A percentile compares a stretch with the other conserved stretches of the same genome.
Evolutionary conservation across 2,797 vertebrate genomes (phyloP).

Genomic region (Peromyscus aztecus): DNA sequence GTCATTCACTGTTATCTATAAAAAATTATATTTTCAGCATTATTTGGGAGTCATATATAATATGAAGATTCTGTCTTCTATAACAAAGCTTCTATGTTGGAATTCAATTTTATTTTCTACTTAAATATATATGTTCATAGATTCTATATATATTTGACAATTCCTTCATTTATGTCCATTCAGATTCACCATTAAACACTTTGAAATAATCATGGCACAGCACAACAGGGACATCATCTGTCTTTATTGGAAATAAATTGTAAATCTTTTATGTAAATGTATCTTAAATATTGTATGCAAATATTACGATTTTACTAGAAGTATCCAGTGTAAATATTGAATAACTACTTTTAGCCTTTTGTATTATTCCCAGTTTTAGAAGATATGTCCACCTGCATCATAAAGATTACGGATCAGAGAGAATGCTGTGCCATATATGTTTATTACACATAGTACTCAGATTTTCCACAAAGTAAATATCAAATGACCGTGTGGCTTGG

Average conservation of each 20-base stretch:
- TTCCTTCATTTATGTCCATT: not conserved
- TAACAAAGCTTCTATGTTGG: not conserved
- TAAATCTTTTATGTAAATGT: not conserved
- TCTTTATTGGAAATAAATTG: not conserved
- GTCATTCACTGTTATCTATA: not conserved
- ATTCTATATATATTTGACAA: not conserved
- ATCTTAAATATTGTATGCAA: not conserved
- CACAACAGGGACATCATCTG: not conserved
- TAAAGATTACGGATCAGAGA: not conserved
- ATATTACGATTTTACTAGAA: not conserved
- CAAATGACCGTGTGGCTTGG: not conserved
- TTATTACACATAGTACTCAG: not conserved
- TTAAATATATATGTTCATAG: not conserved
- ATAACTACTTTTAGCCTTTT: not conserved
- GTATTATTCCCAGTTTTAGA: not conserved
- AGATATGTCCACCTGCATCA: not conserved
- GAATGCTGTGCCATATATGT: not conserved
- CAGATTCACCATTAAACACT: not conserved
- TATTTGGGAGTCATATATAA: not conserved
- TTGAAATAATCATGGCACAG: not conserved
- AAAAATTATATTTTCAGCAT: not conserved
- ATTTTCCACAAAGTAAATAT: not conserved
- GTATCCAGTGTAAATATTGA: not conserved
- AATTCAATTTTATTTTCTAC: not conserved
- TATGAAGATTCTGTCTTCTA: not conserved